phyloP scores from a whole-genome alignment of 2,797 vertebrate genomes.

The Pagetopsis macropterus region DNA sequence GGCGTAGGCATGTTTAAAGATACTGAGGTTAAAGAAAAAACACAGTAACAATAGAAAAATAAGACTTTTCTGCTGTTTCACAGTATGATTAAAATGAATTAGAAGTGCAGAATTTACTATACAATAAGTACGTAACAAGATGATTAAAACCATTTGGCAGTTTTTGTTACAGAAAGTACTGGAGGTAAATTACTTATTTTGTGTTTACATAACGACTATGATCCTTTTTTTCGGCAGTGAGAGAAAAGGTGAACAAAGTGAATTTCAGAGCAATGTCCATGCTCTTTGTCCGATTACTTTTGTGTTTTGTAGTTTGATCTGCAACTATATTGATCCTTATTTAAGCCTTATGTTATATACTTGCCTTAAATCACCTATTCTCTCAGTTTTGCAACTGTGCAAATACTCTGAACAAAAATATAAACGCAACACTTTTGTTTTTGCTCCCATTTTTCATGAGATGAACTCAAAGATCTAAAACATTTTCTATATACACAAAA shows the following conservation, averaged over 20 bases:
- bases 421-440: no score
- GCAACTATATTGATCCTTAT: constrained; percentile 5
- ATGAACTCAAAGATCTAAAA: no score
- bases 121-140: neutral
- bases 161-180: constrained; percentile 6
- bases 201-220: constrained; percentile 6
- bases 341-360: neutral
- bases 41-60: neutral
- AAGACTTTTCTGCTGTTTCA: neutral
- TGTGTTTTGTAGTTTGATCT: neutral
- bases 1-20: constrained; percentile 18
- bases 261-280: neutral
- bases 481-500: no score
- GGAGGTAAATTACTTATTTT: constrained; percentile 9
- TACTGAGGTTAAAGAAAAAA: constrained; percentile 27
- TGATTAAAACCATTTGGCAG: constrained; percentile 14
- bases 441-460: no score
- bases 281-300: neutral
- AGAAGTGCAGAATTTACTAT: neutral
- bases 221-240: constrained; percentile 9
- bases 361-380: neutral
- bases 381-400: neutral
- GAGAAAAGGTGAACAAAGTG: neutral
- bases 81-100: neutral
- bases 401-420: neutral